Conservation (phyloP, 2,888 invertebrate species). For the Andrena chrysosceles region DNA sequence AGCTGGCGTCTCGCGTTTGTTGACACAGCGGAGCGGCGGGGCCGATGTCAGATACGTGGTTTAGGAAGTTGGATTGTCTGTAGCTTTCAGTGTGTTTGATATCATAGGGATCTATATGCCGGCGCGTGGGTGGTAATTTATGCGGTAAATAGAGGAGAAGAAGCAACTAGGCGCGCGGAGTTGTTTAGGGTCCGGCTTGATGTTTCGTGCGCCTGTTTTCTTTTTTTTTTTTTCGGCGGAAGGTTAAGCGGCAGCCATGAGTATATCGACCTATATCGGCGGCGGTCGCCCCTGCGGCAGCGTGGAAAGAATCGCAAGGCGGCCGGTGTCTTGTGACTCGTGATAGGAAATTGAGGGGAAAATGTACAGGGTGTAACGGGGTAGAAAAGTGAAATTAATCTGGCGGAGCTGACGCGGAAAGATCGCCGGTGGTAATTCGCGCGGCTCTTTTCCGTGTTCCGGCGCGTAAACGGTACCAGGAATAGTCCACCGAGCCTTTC, state of each 20-base stretch:
- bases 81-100: neutral
- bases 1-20: neutral
- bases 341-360: neutral
- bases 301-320: slow-evolving; percentile 12
- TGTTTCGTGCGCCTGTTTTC: neutral
- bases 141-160: slow-evolving; percentile 14
- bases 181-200: slow-evolving; percentile 2
- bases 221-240: slow-evolving; percentile 16
- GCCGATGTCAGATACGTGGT: neutral
- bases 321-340: slow-evolving; percentile 15
- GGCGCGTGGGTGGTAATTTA: slow-evolving; percentile 22
- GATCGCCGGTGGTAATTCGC: slow-evolving; percentile 11
- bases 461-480: too few species aligned
- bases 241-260: slow-evolving; percentile 43
- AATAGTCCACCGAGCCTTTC: too few species aligned
- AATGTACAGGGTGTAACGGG: neutral
- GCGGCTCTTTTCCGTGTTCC: neutral
- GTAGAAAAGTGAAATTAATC: neutral
- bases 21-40: too few species aligned
- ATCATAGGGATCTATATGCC: neutral
- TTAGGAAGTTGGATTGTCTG: neutral
- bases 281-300: too few species aligned
- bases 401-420: neutral
- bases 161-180: neutral
- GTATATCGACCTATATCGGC: slow-evolving; percentile 52